Percentiles rank a stretch among this genome's conserved stretches.
These are phyloP conservation scores for Trichopria drosophilae DNA, from an alignment of 2,888 invertebrate species.

Conservation along the genomic window DNA sequence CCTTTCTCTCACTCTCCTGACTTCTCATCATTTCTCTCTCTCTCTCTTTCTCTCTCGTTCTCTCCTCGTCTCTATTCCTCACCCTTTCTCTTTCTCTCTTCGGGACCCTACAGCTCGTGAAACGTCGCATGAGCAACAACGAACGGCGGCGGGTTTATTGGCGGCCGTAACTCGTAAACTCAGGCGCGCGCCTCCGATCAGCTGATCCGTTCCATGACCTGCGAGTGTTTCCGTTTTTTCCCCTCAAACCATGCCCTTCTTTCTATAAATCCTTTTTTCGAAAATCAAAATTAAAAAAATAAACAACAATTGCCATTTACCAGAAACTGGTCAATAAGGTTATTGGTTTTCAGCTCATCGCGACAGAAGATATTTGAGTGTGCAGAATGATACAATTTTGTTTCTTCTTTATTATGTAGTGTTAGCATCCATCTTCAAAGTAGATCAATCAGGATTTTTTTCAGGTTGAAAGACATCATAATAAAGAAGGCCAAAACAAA, in stretches of 20 bases:
- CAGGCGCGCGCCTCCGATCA: conserved; percentile 58
- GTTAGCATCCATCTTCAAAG: too few relatives aligned
- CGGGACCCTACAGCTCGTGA: conserved; percentile 45
- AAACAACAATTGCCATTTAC: too few relatives aligned
- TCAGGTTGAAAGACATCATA: too few relatives aligned
- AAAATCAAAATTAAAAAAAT: too few relatives aligned
- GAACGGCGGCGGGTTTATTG: conserved; percentile 57
- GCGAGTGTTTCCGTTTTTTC: conserved; percentile 38
- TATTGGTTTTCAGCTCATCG: too few relatives aligned
- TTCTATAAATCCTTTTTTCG: conserved; percentile 21
- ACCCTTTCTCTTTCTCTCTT: conserved; percentile 36
- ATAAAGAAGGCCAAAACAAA: too few relatives aligned
- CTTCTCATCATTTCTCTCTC: background rate
- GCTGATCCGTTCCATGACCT: conserved; percentile 59
- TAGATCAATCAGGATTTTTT: too few relatives aligned
- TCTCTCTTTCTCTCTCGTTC: conserved; percentile 13
- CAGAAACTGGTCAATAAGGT: too few relatives aligned
- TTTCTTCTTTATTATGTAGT: too few relatives aligned
- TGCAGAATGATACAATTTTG: too few relatives aligned
- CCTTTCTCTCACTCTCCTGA: conserved; percentile 8
- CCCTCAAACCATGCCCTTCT: conserved; percentile 5
- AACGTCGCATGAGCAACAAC: conserved; percentile 54
- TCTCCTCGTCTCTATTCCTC: conserved; percentile 35
- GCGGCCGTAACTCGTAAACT: conserved; percentile 58
- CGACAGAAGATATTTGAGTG: too few relatives aligned